These are phyloP conservation scores for Catalaphyllia jardinei DNA, from an alignment of 64 coral and sea anemone genomes.

Conservation along the genomic window DNA sequence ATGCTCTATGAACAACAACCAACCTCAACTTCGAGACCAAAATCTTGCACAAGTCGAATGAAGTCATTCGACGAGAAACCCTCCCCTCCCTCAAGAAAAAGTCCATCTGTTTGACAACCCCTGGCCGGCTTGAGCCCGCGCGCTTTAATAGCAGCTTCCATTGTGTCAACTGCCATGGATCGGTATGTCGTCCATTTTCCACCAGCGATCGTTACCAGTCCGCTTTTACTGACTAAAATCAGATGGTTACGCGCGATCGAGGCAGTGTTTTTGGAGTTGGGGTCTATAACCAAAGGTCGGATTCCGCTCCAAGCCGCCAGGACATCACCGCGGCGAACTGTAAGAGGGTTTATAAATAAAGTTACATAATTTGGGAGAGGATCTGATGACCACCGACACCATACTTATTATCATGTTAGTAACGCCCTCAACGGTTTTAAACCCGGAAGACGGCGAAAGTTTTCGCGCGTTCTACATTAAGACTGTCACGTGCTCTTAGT, in stretches of 20 bases:
- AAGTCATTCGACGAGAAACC: constrained; percentile 82
- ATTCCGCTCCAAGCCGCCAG: constrained; percentile 95
- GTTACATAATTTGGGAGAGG: neutral
- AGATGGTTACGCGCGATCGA: constrained; percentile 96
- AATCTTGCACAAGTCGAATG: constrained; percentile 90
- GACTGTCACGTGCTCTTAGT: too few relatives aligned
- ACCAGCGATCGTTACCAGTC: constrained; percentile 93
- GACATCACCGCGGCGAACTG: constrained; percentile 91
- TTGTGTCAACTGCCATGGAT: constrained; percentile 93
- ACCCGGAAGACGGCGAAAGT: too few relatives aligned
- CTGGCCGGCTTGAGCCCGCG: constrained; percentile 66
- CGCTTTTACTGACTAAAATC: constrained; percentile 84
- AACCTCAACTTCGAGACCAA: constrained; percentile 93
- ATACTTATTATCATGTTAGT: too few relatives aligned
- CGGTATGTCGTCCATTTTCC: constrained; percentile 99
- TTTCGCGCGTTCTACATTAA: too few relatives aligned
- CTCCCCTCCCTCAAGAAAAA: constrained; percentile 89
- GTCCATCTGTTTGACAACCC: constrained; percentile 91
- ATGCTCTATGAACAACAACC: too few relatives aligned
- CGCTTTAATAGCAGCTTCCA: constrained; percentile 89
- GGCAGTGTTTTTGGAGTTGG: constrained; percentile 92
- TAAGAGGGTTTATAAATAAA: neutral
- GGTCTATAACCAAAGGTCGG: constrained; percentile 84
- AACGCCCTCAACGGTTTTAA: too few relatives aligned
- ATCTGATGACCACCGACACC: too few relatives aligned